Evolutionary conservation across 2,113 vertebrate genomes (phyloP).

Genomic region (Motacilla tschutschensis): DNA sequence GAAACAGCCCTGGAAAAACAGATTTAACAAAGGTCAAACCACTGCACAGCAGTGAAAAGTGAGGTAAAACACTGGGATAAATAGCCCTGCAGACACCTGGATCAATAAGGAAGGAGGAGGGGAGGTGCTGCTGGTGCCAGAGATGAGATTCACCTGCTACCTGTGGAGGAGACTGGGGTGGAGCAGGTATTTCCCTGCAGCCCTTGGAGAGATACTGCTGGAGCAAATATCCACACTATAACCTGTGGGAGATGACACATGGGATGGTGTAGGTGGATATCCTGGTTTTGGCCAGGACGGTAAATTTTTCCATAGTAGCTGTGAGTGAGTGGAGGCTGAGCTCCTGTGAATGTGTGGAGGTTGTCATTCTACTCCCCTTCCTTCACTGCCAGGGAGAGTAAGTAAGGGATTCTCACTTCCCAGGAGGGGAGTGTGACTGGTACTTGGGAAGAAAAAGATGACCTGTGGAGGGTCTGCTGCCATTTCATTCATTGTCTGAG

Average conservation of each 20-base stretch:
- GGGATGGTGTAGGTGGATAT: not conserved
- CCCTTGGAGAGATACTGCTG: not conserved
- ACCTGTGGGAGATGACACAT: fast-evolving
- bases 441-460: not conserved
- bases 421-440: fast-evolving
- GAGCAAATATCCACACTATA: not conserved
- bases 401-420: no score
- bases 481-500: not conserved
- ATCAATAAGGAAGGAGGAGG: not conserved
- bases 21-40: not conserved
- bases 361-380: not conserved
- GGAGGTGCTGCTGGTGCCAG: not conserved
- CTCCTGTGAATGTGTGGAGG: fast-evolving
- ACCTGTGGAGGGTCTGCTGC: fast-evolving
- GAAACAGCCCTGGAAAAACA: not conserved
- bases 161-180: not conserved
- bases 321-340: fast-evolving
- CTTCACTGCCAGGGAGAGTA: fast-evolving
- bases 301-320: not conserved
- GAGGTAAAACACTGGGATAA: not conserved
- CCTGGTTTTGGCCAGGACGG: not conserved
- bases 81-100: not conserved
- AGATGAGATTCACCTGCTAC: not conserved
- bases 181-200: not conserved
- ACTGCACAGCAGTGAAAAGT: fast-evolving